phyloP scores from a whole-genome alignment of 1,140 invertebrate species.

The Halictus rubicundus region DNA sequence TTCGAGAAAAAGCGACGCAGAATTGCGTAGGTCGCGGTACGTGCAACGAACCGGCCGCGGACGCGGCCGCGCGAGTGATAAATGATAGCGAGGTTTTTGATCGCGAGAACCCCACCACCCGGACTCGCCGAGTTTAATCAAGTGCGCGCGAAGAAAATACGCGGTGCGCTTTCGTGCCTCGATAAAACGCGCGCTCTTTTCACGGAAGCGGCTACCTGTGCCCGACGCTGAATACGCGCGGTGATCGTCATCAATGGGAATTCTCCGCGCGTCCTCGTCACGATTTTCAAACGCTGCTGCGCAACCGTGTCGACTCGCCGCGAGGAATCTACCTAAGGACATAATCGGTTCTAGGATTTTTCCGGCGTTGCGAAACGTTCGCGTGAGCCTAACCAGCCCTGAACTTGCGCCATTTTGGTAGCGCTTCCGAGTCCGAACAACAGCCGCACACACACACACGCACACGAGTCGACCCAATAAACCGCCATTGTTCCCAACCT shows the following conservation, averaged over 20 bases:
- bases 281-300: background rate
- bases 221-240: background rate
- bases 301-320: background rate
- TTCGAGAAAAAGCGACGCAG: background rate
- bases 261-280: slow-evolving; percentile 6
- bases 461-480: too few relatives aligned
- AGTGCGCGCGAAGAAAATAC: slow-evolving; percentile 43
- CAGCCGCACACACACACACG: too few relatives aligned
- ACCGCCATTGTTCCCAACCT: background rate
- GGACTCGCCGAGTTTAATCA: slow-evolving; percentile 33
- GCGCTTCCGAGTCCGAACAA: too few relatives aligned
- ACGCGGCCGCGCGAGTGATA: slow-evolving; percentile 20
- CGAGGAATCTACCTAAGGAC: background rate
- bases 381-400: background rate
- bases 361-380: background rate
- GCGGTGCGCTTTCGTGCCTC: background rate
- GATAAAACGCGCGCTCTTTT: slow-evolving; percentile 13
- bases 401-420: background rate
- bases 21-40: slow-evolving; percentile 52
- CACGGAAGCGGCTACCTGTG: slow-evolving; percentile 10
- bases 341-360: background rate
- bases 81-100: slow-evolving; percentile 55
- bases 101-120: slow-evolving; percentile 29
- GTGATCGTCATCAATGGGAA: slow-evolving; percentile 24
- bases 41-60: slow-evolving; percentile 39